A percentile compares a stretch with the other conserved stretches of the same genome.
phyloP scores from a whole-genome alignment of 2,113 vertebrate genomes.

The Podiceps cristatus region DNA sequence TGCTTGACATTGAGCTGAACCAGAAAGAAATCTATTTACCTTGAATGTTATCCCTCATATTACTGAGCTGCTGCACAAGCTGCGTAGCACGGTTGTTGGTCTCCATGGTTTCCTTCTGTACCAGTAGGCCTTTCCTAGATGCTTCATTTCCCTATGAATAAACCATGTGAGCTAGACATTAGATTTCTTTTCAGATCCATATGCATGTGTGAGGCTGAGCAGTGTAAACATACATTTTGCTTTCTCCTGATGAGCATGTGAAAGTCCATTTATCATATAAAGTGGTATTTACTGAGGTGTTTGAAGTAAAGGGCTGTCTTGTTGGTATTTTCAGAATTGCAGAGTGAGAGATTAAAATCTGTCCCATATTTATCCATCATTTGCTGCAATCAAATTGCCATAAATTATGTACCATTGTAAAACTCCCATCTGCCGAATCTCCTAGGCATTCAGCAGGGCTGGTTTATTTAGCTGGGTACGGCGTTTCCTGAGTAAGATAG shows the following conservation, averaged over 20 bases:
- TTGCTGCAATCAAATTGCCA: constrained; percentile 14
- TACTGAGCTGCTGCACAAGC: constrained; percentile 80
- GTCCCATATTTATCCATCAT: not conserved
- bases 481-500: not conserved
- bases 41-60: constrained; percentile 84
- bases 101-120: constrained; percentile 81
- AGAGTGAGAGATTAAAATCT: constrained; percentile 28
- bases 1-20: constrained; percentile 1
- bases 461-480: not conserved
- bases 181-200: constrained; percentile 38
- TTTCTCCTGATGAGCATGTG: not conserved
- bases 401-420: constrained; percentile 11
- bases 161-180: constrained; percentile 62
- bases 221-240: constrained; percentile 31
- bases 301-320: not conserved
- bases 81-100: constrained; percentile 80
- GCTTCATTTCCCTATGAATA: constrained; percentile 81
- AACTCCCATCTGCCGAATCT: not conserved
- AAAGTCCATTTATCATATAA: constrained; percentile 30
- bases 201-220: not conserved
- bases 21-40: constrained; percentile 75
- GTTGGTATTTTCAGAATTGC: not conserved
- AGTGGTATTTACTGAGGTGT: constrained; percentile 17
- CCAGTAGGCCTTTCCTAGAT: constrained; percentile 67
- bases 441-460: not conserved